phyloP scores from a whole-genome alignment of 2,113 vertebrate species.

The human (Homo sapiens) region DNA sequence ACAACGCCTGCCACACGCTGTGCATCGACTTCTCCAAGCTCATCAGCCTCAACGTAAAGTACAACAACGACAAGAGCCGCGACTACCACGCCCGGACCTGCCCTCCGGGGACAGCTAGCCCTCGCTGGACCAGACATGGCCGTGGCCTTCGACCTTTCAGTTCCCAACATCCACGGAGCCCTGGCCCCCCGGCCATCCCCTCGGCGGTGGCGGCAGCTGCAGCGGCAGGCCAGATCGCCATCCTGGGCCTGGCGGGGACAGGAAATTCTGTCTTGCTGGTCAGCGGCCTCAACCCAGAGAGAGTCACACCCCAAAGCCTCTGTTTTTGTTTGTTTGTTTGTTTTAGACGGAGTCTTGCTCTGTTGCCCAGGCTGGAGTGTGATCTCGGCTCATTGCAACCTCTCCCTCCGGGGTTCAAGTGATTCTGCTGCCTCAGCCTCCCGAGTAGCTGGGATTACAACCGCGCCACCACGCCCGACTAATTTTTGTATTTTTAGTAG shows the following conservation, averaged over 20 bases:
- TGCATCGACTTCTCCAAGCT: conserved; percentile 97
- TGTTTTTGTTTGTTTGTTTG: no score
- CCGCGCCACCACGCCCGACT: no score
- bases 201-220: conserved; percentile 90
- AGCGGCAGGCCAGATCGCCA: conserved; percentile 91
- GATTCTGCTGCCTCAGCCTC: no score
- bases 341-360: no score
- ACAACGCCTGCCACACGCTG: conserved; percentile 96
- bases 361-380: no score
- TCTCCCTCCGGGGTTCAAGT: no score
- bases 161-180: conserved; percentile 90
- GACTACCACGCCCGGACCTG: conserved; percentile 95
- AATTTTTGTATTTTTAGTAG: no score
- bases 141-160: conserved; percentile 92
- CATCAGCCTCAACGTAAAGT: conserved; percentile 96
- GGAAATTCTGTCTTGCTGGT: conserved; percentile 94
- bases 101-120: conserved; percentile 94
- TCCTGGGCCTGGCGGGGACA: conserved; percentile 86
- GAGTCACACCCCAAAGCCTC: conserved; percentile 89
- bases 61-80: conserved; percentile 96
- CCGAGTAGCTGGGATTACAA: no score
- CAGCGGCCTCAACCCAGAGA: conserved; percentile 97
- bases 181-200: conserved; percentile 90
- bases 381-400: no score
- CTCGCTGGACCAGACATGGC: conserved; percentile 91